Percentiles rank a stretch among this genome's conserved stretches.
phyloP scores from a whole-genome alignment of 2,888 invertebrate genomes.

The Strigamia transsilvanica region DNA sequence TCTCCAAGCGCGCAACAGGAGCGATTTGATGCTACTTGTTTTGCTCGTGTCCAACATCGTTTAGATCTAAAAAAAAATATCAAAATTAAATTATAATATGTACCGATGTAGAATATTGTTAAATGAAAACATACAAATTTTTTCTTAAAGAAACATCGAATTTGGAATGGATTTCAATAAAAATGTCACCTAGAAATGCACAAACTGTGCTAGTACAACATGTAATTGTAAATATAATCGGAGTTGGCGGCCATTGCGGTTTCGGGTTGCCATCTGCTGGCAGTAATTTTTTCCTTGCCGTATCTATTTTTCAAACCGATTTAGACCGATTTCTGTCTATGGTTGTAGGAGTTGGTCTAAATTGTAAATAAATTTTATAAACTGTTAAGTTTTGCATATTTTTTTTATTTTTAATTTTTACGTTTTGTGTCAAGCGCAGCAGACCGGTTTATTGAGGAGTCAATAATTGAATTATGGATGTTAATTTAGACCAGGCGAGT shows the following conservation, averaged over 20 bases:
- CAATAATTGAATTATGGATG: background rate
- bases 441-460: background rate
- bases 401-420: background rate
- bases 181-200: no score
- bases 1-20: slow-evolving; percentile 87
- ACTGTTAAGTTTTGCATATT: background rate
- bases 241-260: background rate
- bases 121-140: background rate
- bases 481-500: background rate
- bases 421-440: background rate
- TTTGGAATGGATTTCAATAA: no score
- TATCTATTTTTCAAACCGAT: slow-evolving; percentile 7
- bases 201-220: no score
- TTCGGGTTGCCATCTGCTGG: background rate
- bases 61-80: background rate
- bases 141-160: no score
- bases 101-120: background rate
- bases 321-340: background rate
- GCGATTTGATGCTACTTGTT: slow-evolving; percentile 65
- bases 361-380: background rate
- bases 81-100: background rate
- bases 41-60: slow-evolving; percentile 59
- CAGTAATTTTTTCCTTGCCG: background rate
- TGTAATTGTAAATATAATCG: no score
- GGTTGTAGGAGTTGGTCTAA: background rate